These are phyloP conservation scores for Pteronura brasiliensis DNA, from an alignment of 2,113 vertebrate genomes.

Conservation along the genomic window DNA sequence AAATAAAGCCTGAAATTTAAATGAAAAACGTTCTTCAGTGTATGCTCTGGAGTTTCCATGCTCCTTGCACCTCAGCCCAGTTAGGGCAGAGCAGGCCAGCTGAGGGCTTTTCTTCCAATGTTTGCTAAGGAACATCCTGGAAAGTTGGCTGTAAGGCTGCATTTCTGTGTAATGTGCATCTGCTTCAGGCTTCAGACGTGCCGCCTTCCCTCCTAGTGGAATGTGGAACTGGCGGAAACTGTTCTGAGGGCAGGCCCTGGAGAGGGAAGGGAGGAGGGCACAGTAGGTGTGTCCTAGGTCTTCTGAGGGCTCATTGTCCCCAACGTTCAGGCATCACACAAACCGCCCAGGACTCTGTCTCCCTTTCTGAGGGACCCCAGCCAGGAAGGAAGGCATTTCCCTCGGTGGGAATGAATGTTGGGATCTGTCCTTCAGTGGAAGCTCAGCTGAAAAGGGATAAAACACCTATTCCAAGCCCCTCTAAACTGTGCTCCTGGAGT, in stretches of 20 bases:
- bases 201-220: neutral
- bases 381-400: neutral
- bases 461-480: neutral
- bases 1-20: neutral
- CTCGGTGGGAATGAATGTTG: neutral
- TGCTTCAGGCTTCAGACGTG: neutral
- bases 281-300: neutral
- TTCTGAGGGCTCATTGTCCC: neutral
- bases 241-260: neutral
- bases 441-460: neutral
- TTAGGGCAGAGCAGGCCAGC: neutral
- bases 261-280: neutral
- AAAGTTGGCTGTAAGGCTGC: neutral
- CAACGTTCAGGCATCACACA: rapidly evolving
- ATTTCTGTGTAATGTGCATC: neutral
- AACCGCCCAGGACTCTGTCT: neutral
- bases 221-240: neutral
- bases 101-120: neutral
- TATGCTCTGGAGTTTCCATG: neutral
- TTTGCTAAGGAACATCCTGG: neutral
- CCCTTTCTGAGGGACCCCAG: neutral
- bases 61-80: neutral
- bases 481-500: neutral
- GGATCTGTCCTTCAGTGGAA: neutral
- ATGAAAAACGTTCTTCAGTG: neutral